phyloP scores from a whole-genome alignment of 2,113 vertebrate species.

The Typhlomys cinereus region DNA sequence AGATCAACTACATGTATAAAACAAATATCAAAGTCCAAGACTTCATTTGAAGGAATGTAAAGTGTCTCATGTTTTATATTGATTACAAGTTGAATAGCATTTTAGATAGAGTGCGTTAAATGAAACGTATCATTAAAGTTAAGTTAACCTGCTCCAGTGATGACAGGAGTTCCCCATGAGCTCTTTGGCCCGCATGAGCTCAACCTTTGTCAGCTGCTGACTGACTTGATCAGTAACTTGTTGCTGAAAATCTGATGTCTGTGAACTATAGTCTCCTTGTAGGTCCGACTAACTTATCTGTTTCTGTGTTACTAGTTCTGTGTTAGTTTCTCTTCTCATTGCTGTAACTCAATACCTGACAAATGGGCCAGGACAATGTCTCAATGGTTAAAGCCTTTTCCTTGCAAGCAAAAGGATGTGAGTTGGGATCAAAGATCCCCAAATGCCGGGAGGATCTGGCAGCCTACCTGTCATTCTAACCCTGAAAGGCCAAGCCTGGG shows the following conservation, averaged over 20 bases:
- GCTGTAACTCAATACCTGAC: background rate
- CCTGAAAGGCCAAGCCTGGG: no score
- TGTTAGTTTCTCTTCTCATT: background rate
- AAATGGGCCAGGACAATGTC: no score
- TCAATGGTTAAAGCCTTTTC: no score
- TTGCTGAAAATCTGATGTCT: background rate
- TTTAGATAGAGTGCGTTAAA: background rate
- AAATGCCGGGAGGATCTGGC: no score
- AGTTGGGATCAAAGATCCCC: no score
- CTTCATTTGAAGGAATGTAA: background rate
- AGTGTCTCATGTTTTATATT: background rate
- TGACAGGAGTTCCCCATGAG: no score
- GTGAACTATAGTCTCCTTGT: background rate
- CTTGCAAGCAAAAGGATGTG: no score
- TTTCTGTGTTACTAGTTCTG: no score
- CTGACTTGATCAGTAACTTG: background rate
- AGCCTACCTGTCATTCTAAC: no score
- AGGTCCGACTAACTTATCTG: background rate
- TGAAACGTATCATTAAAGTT: background rate
- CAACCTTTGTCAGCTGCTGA: background rate
- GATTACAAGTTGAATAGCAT: background rate
- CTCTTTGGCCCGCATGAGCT: background rate
- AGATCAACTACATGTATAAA: background rate
- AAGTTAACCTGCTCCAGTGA: background rate
- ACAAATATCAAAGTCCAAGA: background rate